Evolutionary conservation across 2,797 vertebrate species (phyloP).

Genomic region (Perodicticus potto): DNA sequence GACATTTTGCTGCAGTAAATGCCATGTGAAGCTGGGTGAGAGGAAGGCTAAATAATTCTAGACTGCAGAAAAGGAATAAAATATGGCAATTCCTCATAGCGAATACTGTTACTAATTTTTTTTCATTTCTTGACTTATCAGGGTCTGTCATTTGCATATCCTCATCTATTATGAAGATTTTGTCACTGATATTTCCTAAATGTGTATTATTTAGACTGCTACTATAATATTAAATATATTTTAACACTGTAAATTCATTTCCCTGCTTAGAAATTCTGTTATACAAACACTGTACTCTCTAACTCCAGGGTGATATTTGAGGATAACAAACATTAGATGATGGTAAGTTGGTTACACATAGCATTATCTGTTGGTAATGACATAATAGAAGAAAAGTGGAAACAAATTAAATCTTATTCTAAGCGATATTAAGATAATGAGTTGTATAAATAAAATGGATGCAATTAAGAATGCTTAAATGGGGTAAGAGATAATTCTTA

Average conservation of each 20-base stretch:
- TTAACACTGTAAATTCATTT: background rate
- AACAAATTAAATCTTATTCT: background rate
- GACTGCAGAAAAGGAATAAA: background rate
- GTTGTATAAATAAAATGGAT: background rate
- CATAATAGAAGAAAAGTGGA: background rate
- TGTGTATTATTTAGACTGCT: background rate
- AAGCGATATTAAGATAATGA: background rate
- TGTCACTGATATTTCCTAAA: background rate
- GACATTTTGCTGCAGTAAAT: background rate
- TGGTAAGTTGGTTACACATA: rapidly evolving
- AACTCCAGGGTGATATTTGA: background rate
- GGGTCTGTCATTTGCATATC: background rate
- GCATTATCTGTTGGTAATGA: background rate
- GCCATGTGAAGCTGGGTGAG: background rate
- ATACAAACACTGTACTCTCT: background rate
- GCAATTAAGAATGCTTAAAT: background rate
- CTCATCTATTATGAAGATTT: background rate
- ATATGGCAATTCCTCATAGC: background rate
- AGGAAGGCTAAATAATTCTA: background rate
- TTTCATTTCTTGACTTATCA: background rate
- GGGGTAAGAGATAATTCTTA: background rate
- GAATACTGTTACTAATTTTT: no score
- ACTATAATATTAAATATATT: background rate
- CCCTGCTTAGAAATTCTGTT: background rate
- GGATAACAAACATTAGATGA: background rate